phyloP scores from a whole-genome alignment of 2,797 vertebrate genomes.

The Setipinna tenuifilis region DNA sequence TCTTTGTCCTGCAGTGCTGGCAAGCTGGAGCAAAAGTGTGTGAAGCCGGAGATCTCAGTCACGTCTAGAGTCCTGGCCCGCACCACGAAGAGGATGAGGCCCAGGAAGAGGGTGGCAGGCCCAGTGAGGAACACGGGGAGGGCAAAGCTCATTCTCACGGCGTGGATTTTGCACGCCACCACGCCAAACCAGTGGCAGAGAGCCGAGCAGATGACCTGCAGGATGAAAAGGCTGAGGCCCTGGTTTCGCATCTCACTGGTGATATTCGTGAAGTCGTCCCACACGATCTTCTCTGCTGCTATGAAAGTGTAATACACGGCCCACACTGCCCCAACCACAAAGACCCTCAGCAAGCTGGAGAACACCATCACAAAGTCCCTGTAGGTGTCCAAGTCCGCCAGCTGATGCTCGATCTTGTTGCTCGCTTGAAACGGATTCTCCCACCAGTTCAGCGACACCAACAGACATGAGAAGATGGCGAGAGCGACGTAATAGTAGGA shows the following conservation, averaged over 20 bases:
- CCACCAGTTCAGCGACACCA: constrained; percentile 81
- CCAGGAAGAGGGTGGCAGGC: constrained; percentile 72
- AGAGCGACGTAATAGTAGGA: constrained; percentile 65
- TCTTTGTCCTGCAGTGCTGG: neutral
- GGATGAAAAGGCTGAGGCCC: constrained; percentile 70
- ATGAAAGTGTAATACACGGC: constrained; percentile 63
- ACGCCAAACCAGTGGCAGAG: constrained; percentile 83
- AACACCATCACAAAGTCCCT: constrained; percentile 75
- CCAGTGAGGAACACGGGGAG: constrained; percentile 71
- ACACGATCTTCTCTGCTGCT: constrained; percentile 46
- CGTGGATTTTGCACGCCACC: constrained; percentile 81
- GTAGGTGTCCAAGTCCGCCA: constrained; percentile 70
- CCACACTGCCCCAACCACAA: constrained; percentile 66
- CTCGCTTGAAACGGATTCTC: constrained; percentile 78
- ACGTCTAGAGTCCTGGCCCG: constrained; percentile 43
- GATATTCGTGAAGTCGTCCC: constrained; percentile 55
- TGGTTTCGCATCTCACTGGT: constrained; percentile 47
- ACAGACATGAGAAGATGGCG: constrained; percentile 70
- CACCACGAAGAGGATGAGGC: constrained; percentile 68
- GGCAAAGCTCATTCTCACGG: constrained; percentile 75
- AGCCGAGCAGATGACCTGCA: constrained; percentile 76
- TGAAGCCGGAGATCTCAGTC: neutral
- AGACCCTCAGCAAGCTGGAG: constrained; percentile 72
- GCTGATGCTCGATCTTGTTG: constrained; percentile 63
- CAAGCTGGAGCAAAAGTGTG: constrained; percentile 67